Evolutionary conservation across 2,888 invertebrate species (phyloP), one percentile per base, ranked within the genome.

Genomic region (Amorpha juglandis): DNA sequence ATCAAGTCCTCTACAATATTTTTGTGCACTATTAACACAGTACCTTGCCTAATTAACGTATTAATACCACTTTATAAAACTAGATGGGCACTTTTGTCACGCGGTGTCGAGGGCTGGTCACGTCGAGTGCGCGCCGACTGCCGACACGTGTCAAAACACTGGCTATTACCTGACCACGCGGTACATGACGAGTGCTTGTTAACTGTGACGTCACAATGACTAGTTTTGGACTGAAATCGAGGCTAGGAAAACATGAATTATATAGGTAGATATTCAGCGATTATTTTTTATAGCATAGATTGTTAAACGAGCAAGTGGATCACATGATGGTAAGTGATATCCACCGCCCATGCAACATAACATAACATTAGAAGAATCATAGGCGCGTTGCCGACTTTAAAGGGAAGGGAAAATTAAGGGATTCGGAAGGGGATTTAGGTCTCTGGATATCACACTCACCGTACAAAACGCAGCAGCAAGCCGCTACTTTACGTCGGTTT

Each of bases 81-180:
- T 67, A 69, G 58, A 16, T 19, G 67, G 42, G 38, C 38, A 42
- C 38, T 58, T 38, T 58, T 58, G 58, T 58, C 38, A 58, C 58
- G 58, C n/a, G 0, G 52, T 11, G 6, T 52, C 52, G 42, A 58
- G 58, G 42, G 58, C 19, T 38, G 16, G 16, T 58, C 38, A 38
- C 42, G 58, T 42, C 11, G 19, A 58, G 58, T 42, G 16, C 38
- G 27, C 27, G 27, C 27, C 27, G 27, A 27, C 27, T 27, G 27
- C 27, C 48, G 6, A 38, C 38, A n/a, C 55, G 35, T 55, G 55
- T 38, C 55, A 55, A 55, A 55, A 55, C 38, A 58, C 58, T 38
- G 58, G 42, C 11, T 19, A 58, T 58, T 58, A 58, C 58, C 58
- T 58, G 58, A 42, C 42, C 42, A 19, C 42, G 58, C 12, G 16